Evolutionary conservation across 2,888 invertebrate genomes (phyloP), one percentile per base, ranked within the genome.

Genomic region (Subacronicta megacephala): DNA sequence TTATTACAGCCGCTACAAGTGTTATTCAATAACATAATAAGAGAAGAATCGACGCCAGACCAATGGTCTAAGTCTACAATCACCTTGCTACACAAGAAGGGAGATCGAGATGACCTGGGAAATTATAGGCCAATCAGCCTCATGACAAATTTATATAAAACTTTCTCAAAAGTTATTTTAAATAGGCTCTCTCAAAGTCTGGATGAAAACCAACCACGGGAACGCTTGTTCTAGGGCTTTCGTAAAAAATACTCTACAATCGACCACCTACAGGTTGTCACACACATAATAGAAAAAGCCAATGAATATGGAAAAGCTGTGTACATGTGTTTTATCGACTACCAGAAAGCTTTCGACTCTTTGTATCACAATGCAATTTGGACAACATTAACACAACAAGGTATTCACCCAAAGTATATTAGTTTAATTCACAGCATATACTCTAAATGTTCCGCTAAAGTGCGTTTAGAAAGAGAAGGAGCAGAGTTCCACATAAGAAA

Each of bases 91-190:
- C 43, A 44, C 18, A 44, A 44, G 17, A 44, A 44, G 33, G 33
- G 43, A 9, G 43, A 44, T 12, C 31, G 16, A 18, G n/a, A 7
- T 10, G 17, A 44, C 12, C 9, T 44, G 6, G 15, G 10, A 6
- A 44, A 44, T 7, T 44, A 44, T n/a, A 33, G 43, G 18, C 43
- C 43, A 33, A 44, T 44, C 10, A 44, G 43, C 18, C 18, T 44
- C 3, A 44, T 18, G 33, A 12, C 43, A n/a, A n/a, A n/a, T n/a
- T n/a, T n/a, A n/a, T n/a, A n/a, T 20, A 20, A 20, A 20, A 6
- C 6, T 4, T 20, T 20, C 20, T 20, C 20, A 20, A 20, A 20
- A 20, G 6, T 20, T 20, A 18, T 16, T 12, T n/a, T 44, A 2
- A 18, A 44, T 4, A 44, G 43, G 15, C 13, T 44, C 17, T 18